A percentile compares a stretch with the other conserved stretches of the same genome.
Evolutionary conservation across 2,797 vertebrate genomes (phyloP).

Genomic region (Micrastur ruficollis): DNA sequence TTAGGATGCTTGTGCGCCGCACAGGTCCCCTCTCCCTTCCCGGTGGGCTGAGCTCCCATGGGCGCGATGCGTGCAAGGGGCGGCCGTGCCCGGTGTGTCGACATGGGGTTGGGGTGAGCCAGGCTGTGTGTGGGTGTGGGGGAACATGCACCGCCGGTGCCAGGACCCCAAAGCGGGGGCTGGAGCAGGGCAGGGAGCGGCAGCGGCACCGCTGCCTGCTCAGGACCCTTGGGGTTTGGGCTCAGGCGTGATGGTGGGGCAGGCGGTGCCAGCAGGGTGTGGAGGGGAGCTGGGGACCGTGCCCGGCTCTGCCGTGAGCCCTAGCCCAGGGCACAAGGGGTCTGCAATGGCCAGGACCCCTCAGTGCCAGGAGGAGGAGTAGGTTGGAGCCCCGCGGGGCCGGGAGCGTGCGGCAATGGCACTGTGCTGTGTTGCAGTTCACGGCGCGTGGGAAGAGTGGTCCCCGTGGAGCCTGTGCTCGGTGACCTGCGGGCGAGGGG

Average conservation of each 20-base stretch:
- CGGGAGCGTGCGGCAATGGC: neutral
- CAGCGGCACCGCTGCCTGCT: neutral
- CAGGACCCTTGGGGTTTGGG: neutral
- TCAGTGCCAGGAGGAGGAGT: neutral
- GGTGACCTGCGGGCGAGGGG: conserved; percentile 91
- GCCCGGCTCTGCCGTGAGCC: fast-evolving
- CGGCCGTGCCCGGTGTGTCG: fast-evolving
- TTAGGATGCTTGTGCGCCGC: fast-evolving
- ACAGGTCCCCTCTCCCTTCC: neutral
- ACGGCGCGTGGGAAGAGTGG: conserved; percentile 91
- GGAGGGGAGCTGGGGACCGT: fast-evolving
- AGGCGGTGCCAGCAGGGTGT: fast-evolving
- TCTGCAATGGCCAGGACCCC: neutral
- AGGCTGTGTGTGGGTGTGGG: fast-evolving
- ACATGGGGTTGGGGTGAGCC: fast-evolving
- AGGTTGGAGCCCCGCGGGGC: neutral
- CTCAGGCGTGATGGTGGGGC: fast-evolving
- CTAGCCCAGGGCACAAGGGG: neutral
- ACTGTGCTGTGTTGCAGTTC: conserved; percentile 88
- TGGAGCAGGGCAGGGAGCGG: neutral
- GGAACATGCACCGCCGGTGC: fast-evolving
- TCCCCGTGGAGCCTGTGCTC: conserved; percentile 96
- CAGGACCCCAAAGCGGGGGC: neutral
- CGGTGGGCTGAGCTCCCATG: fast-evolving
- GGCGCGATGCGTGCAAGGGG: fast-evolving